phyloP scores from a whole-genome alignment of 2,888 invertebrate genomes.

The Ornithoptera priamus region DNA sequence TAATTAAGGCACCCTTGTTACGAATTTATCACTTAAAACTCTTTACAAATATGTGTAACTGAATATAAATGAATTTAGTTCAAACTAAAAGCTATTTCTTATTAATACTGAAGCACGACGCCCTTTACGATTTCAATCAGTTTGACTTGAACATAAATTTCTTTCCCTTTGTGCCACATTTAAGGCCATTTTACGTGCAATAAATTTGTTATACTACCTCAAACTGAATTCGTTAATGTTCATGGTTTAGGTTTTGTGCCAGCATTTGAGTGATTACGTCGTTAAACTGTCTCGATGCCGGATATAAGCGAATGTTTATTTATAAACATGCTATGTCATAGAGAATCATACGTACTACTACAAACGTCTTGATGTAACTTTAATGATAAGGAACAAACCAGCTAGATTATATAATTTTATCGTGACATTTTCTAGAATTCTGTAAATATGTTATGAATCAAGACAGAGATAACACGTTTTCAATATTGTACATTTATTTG shows the following conservation, averaged over 20 bases:
- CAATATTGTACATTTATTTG: too few relatives aligned
- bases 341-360: neutral
- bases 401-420: neutral
- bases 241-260: conserved; percentile 39
- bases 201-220: conserved; percentile 39
- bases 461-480: too few relatives aligned
- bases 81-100: conserved; percentile 28
- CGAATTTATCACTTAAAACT: neutral
- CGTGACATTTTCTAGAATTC: too few relatives aligned
- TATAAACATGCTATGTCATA: conserved; percentile 9
- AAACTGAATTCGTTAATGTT: conserved; percentile 39
- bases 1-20: neutral
- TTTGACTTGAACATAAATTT: conserved; percentile 49
- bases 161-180: conserved; percentile 47
- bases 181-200: conserved; percentile 52
- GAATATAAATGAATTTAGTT: neutral
- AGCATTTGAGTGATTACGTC: conserved; percentile 31
- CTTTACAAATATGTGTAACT: neutral
- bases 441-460: too few relatives aligned
- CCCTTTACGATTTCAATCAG: conserved; percentile 44
- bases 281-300: conserved; percentile 18
- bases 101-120: conserved; percentile 16
- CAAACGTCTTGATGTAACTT: neutral
- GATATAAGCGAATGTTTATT: conserved; percentile 9
- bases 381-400: neutral